phyloP scores from a whole-genome alignment of 2,113 vertebrate genomes.

The Lipophrys pholis region DNA sequence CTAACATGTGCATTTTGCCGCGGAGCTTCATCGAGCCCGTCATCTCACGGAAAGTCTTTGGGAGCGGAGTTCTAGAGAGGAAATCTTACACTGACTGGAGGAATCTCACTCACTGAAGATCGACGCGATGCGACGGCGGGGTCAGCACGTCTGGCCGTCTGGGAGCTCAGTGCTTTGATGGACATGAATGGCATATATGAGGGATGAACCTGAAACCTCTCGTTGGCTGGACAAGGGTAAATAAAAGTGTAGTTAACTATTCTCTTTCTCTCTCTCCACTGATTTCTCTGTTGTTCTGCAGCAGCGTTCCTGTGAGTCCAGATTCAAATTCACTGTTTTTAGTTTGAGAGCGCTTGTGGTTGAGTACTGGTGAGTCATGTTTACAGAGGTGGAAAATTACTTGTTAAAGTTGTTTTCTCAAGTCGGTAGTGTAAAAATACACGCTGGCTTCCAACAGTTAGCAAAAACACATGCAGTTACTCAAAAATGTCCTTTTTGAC shows the following conservation, averaged over 20 bases:
- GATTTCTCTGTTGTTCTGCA: constrained; percentile 19
- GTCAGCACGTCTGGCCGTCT: constrained; percentile 49
- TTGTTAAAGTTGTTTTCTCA: not conserved
- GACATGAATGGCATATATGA: constrained; percentile 61
- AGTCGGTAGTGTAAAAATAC: not conserved
- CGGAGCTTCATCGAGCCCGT: constrained; percentile 45
- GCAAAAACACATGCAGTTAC: too few species aligned
- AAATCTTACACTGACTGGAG: constrained; percentile 53
- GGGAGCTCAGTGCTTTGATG: constrained; percentile 51
- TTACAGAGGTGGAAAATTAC: not conserved
- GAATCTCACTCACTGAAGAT: constrained; percentile 58
- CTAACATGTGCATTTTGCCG: constrained; percentile 64
- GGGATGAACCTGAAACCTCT: constrained; percentile 71
- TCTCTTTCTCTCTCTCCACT: constrained; percentile 4
- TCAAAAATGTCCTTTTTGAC: too few species aligned
- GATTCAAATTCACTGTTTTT: not conserved
- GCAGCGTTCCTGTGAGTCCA: not conserved
- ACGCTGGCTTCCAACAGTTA: not conserved
- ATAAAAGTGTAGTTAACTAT: constrained; percentile 82
- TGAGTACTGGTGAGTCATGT: not conserved
- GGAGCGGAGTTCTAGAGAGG: constrained; percentile 25
- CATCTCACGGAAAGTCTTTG: constrained; percentile 36
- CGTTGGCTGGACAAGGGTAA: constrained; percentile 76
- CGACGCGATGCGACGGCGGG: constrained; percentile 28
- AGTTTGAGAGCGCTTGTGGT: not conserved